These are phyloP conservation scores for Trissolcus japonicus DNA, from an alignment of 2,888 invertebrate species.

Conservation along the genomic window DNA sequence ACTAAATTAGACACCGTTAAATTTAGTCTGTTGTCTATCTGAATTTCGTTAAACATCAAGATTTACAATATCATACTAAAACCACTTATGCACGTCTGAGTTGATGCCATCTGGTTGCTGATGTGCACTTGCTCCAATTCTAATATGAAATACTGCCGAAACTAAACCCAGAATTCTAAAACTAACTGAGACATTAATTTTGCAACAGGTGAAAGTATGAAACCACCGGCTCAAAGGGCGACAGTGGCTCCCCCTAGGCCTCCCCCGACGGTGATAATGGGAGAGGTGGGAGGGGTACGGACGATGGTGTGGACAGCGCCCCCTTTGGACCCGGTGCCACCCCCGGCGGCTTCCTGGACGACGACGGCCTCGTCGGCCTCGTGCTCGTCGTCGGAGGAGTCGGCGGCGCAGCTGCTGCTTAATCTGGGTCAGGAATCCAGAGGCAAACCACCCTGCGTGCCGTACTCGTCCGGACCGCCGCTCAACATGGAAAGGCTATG, in stretches of 20 bases:
- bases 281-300: conserved; percentile 91
- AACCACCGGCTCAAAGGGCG: conserved; percentile 73
- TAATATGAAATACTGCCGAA: too few species aligned
- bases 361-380: conserved; percentile 78
- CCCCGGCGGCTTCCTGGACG: conserved; percentile 79
- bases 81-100: too few species aligned
- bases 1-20: too few species aligned
- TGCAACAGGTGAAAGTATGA: conserved; percentile 72
- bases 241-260: conserved; percentile 78
- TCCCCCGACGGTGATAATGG: conserved; percentile 94
- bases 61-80: too few species aligned
- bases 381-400: conserved; percentile 78
- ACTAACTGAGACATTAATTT: neutral
- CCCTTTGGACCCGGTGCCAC: conserved; percentile 76
- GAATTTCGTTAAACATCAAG: too few species aligned
- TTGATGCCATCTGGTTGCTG: too few species aligned
- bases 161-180: too few species aligned
- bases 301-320: conserved; percentile 85
- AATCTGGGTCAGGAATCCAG: conserved; percentile 85
- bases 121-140: too few species aligned
- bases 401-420: conserved; percentile 83
- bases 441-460: conserved; percentile 74
- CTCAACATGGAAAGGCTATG: conserved; percentile 94
- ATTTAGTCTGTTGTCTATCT: too few species aligned
- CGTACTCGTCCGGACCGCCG: conserved; percentile 78